These are phyloP conservation scores for Diarsia dahlii DNA, from an alignment of 2,888 invertebrate species.

Conservation along the genomic window DNA sequence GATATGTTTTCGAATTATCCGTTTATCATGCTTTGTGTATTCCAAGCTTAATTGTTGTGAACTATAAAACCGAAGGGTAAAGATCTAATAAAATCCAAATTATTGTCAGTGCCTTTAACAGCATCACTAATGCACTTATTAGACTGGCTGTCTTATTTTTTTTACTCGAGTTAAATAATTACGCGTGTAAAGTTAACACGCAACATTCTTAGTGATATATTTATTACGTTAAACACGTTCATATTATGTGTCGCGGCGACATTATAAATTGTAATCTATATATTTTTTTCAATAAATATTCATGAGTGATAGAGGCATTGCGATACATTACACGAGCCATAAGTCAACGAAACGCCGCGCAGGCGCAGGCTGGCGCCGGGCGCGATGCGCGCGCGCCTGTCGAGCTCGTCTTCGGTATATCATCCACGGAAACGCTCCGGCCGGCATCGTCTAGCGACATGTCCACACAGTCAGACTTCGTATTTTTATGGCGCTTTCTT, in stretches of 20 bases:
- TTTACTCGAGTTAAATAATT: conserved; percentile 85
- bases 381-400: conserved; percentile 67
- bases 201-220: conserved; percentile 84
- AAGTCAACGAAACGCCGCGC: conserved; percentile 87
- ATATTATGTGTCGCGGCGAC: conserved; percentile 77
- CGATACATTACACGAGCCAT: conserved; percentile 87
- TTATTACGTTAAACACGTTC: conserved; percentile 83
- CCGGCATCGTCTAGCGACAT: conserved; percentile 80
- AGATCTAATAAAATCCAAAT: conserved; percentile 5
- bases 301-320: conserved; percentile 89
- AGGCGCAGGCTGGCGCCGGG: conserved; percentile 67
- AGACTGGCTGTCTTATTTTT: conserved; percentile 80
- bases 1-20: neutral
- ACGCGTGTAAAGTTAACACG: conserved; percentile 77
- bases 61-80: neutral
- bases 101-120: conserved; percentile 71
- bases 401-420: conserved; percentile 71
- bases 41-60: neutral
- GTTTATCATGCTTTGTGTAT: neutral
- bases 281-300: conserved; percentile 87
- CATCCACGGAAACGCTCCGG: conserved; percentile 69
- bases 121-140: conserved; percentile 83
- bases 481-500: conserved; percentile 84
- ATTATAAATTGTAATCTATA: conserved; percentile 83
- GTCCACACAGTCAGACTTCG: conserved; percentile 84